Percentiles rank a stretch among this genome's conserved stretches.
phyloP scores from a whole-genome alignment of 2,797 vertebrate genomes.

The Corythornis leucogaster region DNA sequence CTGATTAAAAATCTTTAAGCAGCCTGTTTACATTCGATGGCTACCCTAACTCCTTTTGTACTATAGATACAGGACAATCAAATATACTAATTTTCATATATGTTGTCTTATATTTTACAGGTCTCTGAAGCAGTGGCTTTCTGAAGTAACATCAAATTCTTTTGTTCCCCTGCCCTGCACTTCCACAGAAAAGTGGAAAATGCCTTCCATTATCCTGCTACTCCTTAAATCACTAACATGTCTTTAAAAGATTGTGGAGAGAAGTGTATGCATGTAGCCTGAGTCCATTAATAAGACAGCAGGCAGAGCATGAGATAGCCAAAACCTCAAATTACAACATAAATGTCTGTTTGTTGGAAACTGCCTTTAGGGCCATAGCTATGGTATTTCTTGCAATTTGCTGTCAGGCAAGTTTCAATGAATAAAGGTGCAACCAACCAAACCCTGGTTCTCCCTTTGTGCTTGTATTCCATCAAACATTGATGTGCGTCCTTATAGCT shows the following conservation, averaged over 20 bases:
- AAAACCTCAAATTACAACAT: not conserved
- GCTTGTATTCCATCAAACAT: not conserved
- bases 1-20: constrained; percentile 13
- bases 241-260: not conserved
- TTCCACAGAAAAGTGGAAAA: not conserved
- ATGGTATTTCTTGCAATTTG: not conserved
- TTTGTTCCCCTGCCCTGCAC: not conserved
- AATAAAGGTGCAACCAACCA: not conserved
- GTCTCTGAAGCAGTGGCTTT: not conserved
- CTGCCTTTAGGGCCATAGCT: not conserved
- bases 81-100: not conserved
- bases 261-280: not conserved
- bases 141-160: not conserved
- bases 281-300: not conserved
- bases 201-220: not conserved
- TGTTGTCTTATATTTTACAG: not conserved
- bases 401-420: not conserved
- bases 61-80: not conserved
- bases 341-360: not conserved
- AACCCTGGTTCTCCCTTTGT: not conserved
- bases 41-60: not conserved
- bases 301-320: not conserved
- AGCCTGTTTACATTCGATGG: not conserved
- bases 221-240: not conserved
- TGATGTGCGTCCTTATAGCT: not conserved